Evolutionary conservation across 2,113 vertebrate species (phyloP).

Genomic region (Zingel zingel): DNA sequence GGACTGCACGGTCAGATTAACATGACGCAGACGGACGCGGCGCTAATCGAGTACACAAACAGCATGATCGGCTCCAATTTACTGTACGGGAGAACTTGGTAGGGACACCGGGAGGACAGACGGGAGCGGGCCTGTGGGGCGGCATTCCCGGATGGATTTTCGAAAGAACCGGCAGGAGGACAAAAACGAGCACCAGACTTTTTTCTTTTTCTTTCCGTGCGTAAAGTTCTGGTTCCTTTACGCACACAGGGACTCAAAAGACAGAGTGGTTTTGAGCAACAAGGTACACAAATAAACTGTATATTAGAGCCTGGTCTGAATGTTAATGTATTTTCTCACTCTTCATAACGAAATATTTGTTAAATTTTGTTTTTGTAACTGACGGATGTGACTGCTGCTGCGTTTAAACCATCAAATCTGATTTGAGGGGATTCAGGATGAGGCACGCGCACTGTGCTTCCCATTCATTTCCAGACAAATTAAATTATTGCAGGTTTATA

Average conservation of each 20-base stretch:
- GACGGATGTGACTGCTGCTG: slow-evolving; percentile 25
- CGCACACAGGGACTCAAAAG: slow-evolving; percentile 36
- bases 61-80: slow-evolving; percentile 89
- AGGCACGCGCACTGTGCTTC: neutral
- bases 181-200: neutral
- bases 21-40: slow-evolving; percentile 87
- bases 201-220: neutral
- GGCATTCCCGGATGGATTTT: slow-evolving; percentile 13
- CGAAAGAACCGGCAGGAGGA: slow-evolving; percentile 7
- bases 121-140: neutral
- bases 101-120: slow-evolving; percentile 46
- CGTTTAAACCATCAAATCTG: neutral
- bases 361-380: slow-evolving; percentile 52
- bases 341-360: slow-evolving; percentile 15
- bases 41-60: slow-evolving; percentile 88
- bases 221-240: slow-evolving; percentile 39
- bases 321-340: slow-evolving; percentile 13
- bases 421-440: slow-evolving; percentile 3
- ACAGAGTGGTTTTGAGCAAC: slow-evolving; percentile 16
- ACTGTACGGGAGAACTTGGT: slow-evolving; percentile 96
- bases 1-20: slow-evolving; percentile 84
- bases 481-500: slow-evolving; percentile 53
- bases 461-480: neutral
- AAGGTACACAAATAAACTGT: slow-evolving; percentile 20
- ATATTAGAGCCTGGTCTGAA: neutral